Evolutionary conservation across 1,140 invertebrate genomes (phyloP).

Genomic region (Temnothorax curvispinosus): DNA sequence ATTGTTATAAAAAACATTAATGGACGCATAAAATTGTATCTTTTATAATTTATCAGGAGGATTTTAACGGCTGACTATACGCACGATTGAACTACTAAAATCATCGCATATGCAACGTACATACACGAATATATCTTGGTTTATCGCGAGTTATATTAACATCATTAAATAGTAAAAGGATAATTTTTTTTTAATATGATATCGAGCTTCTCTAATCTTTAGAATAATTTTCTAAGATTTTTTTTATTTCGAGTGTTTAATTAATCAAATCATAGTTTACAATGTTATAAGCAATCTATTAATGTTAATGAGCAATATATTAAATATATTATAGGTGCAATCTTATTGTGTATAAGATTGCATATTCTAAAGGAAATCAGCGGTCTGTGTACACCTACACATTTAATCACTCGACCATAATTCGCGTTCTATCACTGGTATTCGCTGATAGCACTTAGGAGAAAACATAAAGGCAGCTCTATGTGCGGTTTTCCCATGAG

Average conservation of each 20-base stretch:
- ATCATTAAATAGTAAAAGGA: not conserved
- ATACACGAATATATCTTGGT: not conserved
- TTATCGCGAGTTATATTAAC: not conserved
- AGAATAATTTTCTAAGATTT: not conserved
- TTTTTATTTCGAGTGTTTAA: not conserved
- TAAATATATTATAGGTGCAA: not conserved
- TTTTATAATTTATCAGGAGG: not conserved
- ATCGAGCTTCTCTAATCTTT: not conserved
- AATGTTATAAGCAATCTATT: not conserved
- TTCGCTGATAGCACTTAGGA: constrained; percentile 43
- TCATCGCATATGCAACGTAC: not conserved
- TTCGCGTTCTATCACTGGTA: constrained; percentile 28
- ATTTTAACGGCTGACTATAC: constrained; percentile 30
- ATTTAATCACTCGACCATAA: constrained; percentile 35
- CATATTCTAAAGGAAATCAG: not conserved
- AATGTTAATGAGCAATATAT: not conserved
- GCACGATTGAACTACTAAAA: constrained; percentile 13
- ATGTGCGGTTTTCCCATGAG: constrained; percentile 47
- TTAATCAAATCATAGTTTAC: not conserved
- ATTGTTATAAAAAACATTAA: constrained; percentile 6
- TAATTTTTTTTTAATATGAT: not conserved
- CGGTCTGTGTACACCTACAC: not conserved
- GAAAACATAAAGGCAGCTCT: constrained; percentile 41
- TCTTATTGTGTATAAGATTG: not conserved
- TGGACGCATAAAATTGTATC: not conserved